Evolutionary conservation across 2,113 vertebrate genomes (phyloP).

Genomic region (Ciconia maguari): DNA sequence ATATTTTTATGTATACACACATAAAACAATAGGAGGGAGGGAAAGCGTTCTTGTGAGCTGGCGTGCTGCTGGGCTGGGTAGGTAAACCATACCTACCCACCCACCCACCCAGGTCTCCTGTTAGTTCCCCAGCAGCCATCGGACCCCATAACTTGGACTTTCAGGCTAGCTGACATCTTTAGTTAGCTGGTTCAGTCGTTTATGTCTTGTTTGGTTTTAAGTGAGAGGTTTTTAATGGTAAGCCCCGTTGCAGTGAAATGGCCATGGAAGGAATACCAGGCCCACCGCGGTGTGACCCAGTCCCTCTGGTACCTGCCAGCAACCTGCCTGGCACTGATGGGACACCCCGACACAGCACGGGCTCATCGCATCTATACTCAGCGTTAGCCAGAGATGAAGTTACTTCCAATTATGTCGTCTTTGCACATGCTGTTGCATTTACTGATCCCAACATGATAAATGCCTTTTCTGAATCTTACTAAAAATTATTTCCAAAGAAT

Average conservation of each 20-base stretch:
- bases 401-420: fast-evolving
- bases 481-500: neutral
- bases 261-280: neutral
- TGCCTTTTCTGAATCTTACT: neutral
- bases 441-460: neutral
- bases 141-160: fast-evolving
- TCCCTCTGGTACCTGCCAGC: neutral
- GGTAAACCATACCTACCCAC: neutral
- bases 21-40: neutral
- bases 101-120: too few relatives aligned
- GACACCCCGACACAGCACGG: fast-evolving
- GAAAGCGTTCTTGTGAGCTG: neutral
- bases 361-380: fast-evolving
- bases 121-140: neutral
- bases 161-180: neutral
- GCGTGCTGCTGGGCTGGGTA: neutral
- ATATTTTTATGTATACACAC: neutral
- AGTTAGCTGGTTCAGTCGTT: neutral
- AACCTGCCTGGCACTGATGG: fast-evolving
- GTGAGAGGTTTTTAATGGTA: neutral
- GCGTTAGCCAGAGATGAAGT: neutral
- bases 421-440: neutral
- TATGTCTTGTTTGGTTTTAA: neutral
- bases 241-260: neutral
- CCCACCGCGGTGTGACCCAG: neutral